Evolutionary conservation across 2,113 vertebrate genomes (phyloP), one percentile per base, ranked within the genome.

Genomic region (Rhinolophus ferrumequinum): DNA sequence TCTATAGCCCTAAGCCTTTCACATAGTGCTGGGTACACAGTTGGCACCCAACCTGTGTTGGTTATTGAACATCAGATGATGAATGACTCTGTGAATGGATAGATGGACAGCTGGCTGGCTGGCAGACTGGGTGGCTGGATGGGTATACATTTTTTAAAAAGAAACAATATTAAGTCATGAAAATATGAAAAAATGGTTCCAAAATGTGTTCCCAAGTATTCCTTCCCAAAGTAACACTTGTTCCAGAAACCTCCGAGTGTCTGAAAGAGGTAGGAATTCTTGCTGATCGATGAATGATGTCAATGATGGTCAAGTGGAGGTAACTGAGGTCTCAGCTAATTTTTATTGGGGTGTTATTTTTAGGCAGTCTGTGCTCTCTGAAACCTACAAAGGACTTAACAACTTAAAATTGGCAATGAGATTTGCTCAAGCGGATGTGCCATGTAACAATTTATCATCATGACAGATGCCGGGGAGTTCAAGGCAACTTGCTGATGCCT

Each of bases 401-500:
- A 1, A 69, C 44, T 92, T 95, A 38, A 93, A 94, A 94, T 85
- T 89, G 84, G 54, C 92, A n/a, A 58, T 81, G 56, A 80, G 56
- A 41, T 94, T 96, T 83, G 26, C 73, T 93, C 50, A 35, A 58
- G 62, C 41, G 73, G 81, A 77, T 1, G 18, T 66, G 54, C 33
- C 15, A 0, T 54, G 30, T 83, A 91, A 80, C 28, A 86, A 80
- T 97, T 89, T 73, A 92, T 97, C 97, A 96, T 94, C 30, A 6
- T 87, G 90, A 91, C 90, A 93, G 90, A 76, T 28, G 52, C 64
- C 33, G n/a, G 67, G 30, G 33, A 86, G 33, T 93, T 82, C 88
- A 94, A 93, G 85, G 66, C 26, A 88, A 90, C 35, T 47, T 85
- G 62, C 73, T 85, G 80, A 60, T 58, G 60, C 58, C 47, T 54